A percentile compares a stretch with the other conserved stretches of the same genome.
phyloP scores from a whole-genome alignment of 2,113 vertebrate genomes.

The Sterna hirundo region DNA sequence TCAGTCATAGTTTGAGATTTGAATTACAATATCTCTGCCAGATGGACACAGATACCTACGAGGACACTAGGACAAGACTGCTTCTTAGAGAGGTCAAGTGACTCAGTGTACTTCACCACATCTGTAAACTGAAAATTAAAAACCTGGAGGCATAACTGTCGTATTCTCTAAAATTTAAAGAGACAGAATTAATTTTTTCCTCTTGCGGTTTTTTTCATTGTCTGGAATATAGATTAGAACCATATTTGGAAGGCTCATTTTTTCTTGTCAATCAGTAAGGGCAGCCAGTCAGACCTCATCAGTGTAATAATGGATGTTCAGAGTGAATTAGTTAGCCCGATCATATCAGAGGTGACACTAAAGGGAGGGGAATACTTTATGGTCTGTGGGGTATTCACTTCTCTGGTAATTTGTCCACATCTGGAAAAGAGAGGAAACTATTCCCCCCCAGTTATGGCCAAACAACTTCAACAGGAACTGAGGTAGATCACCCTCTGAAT shows the following conservation, averaged over 20 bases:
- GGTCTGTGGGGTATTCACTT: not conserved
- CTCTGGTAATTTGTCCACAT: conserved; percentile 4
- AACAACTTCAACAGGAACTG: not conserved
- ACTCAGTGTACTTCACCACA: conserved; percentile 13
- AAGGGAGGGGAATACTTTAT: conserved; percentile 30
- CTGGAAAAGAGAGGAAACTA: not conserved
- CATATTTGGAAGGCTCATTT: conserved; percentile 53
- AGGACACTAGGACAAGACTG: conserved; percentile 18
- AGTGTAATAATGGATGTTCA: conserved; percentile 62
- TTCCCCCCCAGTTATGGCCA: not conserved
- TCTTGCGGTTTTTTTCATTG: not conserved
- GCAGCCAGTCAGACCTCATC: conserved; percentile 65
- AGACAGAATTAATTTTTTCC: conserved; percentile 1
- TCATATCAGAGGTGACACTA: conserved; percentile 51
- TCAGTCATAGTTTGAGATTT: conserved; percentile 41
- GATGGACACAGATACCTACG: conserved; percentile 55
- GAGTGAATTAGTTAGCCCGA: conserved; percentile 52
- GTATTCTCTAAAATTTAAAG: conserved; percentile 39
- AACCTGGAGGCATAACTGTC: not conserved
- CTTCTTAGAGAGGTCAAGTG: conserved; percentile 46
- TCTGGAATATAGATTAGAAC: conserved; percentile 46
- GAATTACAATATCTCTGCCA: conserved; percentile 55
- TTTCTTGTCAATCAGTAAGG: conserved; percentile 66
- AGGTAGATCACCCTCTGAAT: not conserved
- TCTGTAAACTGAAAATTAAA: conserved; percentile 59